Base-by-base conservation (phyloP, 2,888 invertebrate genomes). In the Pyrocoelia pectoralis region DNA sequence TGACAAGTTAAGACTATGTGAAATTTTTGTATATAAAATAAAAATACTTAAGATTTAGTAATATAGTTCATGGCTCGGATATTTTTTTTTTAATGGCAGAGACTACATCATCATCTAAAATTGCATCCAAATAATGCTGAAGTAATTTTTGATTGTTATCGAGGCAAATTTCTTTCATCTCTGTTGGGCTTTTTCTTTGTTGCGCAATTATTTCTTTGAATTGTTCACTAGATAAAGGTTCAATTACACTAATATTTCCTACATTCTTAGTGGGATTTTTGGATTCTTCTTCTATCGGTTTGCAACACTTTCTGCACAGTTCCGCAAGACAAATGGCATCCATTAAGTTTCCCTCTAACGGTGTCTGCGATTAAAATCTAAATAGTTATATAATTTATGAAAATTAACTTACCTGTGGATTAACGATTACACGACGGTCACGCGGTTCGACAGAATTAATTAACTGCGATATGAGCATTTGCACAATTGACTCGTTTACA, bases 401-500 rank as follows among this genome's bases (percentile, higher is more conserved):
- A 15, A 17, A 29, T 3, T 29, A 15, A 3, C 14, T 52, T 55
- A 51, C 58, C 12, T 59, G 48, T n/a, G 63, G 63, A 59, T 63
- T 91, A 24, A 91, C 79, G 52, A 90, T 75, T 55, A 83, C 77
- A 43, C 81, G 80, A 18, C 82, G 83, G 1, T 83, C 80, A 41
- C 82, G 80, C 9, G 80, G 76, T n/a, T 84, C 80, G n/a, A 86
- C 77, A 56, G 84, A 83, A 73, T 85, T 85, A 50, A 85, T 83
- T 68, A 88, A 79, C 73, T 87, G 87, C 14, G 87, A 85, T 0
- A 91, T 84, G 54, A 92, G 78, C 73, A 88, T 85, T 77, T 88
- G 88, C 0, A 89, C 88, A 17, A 92, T 82, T 3, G 90, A 87
- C 81, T 93, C 92, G 49, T 83, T 72, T 75, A 87, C 46, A 72